These are phyloP conservation scores for Tethea ocularis DNA, from an alignment of 2,888 invertebrate species.

Conservation along the genomic window DNA sequence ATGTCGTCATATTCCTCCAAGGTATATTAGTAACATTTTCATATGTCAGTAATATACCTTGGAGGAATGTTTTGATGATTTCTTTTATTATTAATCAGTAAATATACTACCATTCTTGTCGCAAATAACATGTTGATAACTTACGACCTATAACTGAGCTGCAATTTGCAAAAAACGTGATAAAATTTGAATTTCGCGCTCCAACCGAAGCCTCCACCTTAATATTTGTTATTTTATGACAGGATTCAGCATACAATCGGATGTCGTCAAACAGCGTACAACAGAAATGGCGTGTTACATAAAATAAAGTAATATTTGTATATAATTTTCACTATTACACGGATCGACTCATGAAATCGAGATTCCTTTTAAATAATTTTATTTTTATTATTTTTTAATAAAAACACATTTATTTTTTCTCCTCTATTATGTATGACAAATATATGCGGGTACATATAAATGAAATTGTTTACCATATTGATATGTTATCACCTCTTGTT, in stretches of 20 bases:
- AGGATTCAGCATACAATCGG: conserved; percentile 47
- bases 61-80: no score
- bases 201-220: no score
- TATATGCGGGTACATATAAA: conserved; percentile 24
- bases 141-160: no score
- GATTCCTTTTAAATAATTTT: conserved; percentile 34
- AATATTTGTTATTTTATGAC: conserved; percentile 24
- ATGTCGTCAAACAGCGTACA: conserved; percentile 30
- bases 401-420: conserved; percentile 28
- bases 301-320: conserved; percentile 49
- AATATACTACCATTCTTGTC: no score
- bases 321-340: conserved; percentile 50
- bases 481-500: conserved; percentile 20
- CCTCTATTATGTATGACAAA: conserved; percentile 23
- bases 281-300: conserved; percentile 56
- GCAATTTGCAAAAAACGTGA: no score
- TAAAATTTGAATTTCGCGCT: no score
- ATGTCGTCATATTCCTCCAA: no score
- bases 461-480: conserved; percentile 20
- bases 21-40: no score
- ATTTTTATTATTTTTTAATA: conserved; percentile 34
- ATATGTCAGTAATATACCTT: no score
- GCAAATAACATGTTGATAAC: no score
- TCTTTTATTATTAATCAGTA: no score
- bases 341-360: conserved; percentile 25